Evolutionary conservation across 2,797 vertebrate species (phyloP), one percentile per base, ranked within the genome.

Genomic region (Chelonia mydas): DNA sequence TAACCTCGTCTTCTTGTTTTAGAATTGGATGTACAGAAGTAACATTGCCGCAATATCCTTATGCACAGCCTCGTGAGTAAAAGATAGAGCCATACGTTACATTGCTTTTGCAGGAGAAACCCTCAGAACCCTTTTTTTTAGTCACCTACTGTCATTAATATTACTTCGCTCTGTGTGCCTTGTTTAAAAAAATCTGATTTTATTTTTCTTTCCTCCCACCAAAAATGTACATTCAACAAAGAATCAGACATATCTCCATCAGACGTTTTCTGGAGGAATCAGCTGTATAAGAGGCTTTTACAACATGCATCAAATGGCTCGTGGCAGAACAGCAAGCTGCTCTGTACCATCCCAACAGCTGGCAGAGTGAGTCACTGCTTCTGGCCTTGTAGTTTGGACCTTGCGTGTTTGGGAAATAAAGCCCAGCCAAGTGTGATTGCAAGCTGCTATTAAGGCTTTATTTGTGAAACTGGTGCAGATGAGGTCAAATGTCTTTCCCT

Each of bases 371-470:
- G 74, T 97, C 96, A 97, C 88, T 94, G 95, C 96, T 96, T 79
- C 97, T 96, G 96, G 96, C 93, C 90, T 96, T 97, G 90, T 88
- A 95, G 95, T 89, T 93, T 94, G 97, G 97, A 92, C 96, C 96
- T 97, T 96, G 97, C 90, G 61, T 97, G 97, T 97, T 96, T 98
- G 97, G 95, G 95, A 97, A 96, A 96, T 96, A 97, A 97, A 97
- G 95, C 96, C 96, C 96, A 97, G 96, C 96, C 97, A 97, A 97
- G 97, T 98, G 97, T 98, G 96, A 98, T 94, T 94, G 97, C 94
- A 96, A 92, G 92, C 97, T 97, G 95, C 98, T 97, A 98, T 97
- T 97, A 94, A 97, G 96, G 96, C 94, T 98, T 97, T 97, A 96
- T 97, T 98, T 97, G 96, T 95, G 97, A 97, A 97, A 97, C 94